A percentile compares a stretch with the other conserved stretches of the same genome.
phyloP scores from a whole-genome alignment of 1,140 invertebrate species.

The Probaryconus sp. region DNA sequence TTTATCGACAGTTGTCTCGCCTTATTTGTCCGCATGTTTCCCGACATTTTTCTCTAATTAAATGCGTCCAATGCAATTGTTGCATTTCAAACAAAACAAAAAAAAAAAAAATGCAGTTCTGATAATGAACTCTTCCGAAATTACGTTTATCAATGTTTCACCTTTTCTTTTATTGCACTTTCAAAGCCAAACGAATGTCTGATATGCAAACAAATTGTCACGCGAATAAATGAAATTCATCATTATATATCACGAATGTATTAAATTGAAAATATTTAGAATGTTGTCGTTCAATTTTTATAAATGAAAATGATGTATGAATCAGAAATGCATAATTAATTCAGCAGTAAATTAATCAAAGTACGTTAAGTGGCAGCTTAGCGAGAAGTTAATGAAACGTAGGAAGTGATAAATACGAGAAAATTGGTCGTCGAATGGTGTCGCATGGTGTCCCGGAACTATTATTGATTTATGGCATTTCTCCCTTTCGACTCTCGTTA shows the following conservation, averaged over 20 bases:
- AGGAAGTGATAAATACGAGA: constrained; percentile 25
- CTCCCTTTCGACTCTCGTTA: constrained; percentile 41
- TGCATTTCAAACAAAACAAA: background rate
- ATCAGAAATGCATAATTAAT: no score
- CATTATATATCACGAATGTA: no score
- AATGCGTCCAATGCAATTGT: constrained; percentile 14
- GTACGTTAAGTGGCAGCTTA: no score
- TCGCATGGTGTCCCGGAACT: constrained; percentile 24
- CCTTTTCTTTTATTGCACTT: no score
- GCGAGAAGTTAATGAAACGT: constrained; percentile 23
- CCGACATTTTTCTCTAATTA: constrained; percentile 44
- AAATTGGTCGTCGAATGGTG: constrained; percentile 11
- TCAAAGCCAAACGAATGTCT: no score
- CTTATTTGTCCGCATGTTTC: constrained; percentile 34
- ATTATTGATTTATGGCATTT: constrained; percentile 47
- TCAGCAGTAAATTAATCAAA: no score
- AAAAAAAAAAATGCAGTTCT: background rate
- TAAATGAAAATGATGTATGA: no score
- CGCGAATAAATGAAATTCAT: no score
- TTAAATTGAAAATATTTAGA: no score
- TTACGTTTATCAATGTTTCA: no score
- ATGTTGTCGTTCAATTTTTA: no score
- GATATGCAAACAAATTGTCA: no score
- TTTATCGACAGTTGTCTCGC: constrained; percentile 28
- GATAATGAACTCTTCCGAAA: background rate